Evolutionary conservation across 1,140 invertebrate species (phyloP).

Genomic region (Aleiodes sp.): DNA sequence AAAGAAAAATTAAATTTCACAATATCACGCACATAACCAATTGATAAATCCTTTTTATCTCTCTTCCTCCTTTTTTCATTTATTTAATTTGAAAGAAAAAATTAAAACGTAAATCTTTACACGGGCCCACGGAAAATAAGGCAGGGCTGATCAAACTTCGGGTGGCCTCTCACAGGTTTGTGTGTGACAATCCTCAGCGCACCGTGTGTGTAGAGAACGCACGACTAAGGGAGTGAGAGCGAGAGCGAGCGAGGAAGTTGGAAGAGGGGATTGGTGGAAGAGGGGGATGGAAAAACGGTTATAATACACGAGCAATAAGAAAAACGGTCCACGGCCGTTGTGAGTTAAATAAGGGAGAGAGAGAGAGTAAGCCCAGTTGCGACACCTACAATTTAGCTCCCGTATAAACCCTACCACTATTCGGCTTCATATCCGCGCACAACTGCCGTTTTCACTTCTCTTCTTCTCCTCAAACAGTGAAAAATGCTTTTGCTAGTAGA

Average conservation of each 20-base stretch:
- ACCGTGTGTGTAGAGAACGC: background rate
- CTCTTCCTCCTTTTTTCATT: background rate
- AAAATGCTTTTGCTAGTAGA: too few relatives aligned
- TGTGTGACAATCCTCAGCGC: background rate
- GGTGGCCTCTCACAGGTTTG: background rate
- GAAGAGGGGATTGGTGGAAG: background rate
- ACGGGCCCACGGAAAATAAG: constrained; percentile 47
- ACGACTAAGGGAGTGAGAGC: constrained; percentile 25
- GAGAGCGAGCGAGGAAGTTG: background rate
- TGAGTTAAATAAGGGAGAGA: background rate
- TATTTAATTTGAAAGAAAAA: too few relatives aligned
- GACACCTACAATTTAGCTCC: constrained; percentile 30
- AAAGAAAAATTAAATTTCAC: too few relatives aligned
- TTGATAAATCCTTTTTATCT: too few relatives aligned
- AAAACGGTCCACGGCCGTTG: constrained; percentile 19
- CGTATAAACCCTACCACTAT: background rate
- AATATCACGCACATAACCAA: too few relatives aligned
- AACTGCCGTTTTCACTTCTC: too few relatives aligned
- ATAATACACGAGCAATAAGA: constrained; percentile 1
- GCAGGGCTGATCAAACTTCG: constrained; percentile 41
- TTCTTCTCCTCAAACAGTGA: too few relatives aligned
- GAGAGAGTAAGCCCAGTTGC: constrained; percentile 21
- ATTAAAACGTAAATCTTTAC: constrained; percentile 49
- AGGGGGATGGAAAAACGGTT: constrained; percentile 15
- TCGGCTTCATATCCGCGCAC: background rate